Percentiles rank a stretch among this genome's conserved stretches.
These are phyloP conservation scores for Hydrocynus forskahlii DNA, from an alignment of 2,797 vertebrate species.

Conservation along the genomic window DNA sequence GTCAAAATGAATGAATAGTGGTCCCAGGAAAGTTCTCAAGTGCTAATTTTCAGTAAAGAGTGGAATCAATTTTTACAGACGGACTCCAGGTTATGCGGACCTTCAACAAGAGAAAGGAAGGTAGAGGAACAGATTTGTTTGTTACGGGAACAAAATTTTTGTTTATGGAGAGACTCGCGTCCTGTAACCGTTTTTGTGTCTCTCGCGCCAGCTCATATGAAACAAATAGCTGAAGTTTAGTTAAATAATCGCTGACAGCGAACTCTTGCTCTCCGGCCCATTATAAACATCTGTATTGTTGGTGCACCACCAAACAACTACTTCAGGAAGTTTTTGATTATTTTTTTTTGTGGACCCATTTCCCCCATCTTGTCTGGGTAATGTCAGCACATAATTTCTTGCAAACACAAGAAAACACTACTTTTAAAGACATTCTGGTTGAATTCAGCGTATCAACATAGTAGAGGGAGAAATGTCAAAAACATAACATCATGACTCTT, in stretches of 20 bases:
- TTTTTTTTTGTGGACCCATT: not conserved
- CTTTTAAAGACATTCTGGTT: not conserved
- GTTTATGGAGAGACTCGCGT: not conserved
- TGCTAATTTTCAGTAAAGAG: too few relatives aligned
- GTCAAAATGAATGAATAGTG: too few relatives aligned
- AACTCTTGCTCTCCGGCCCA: not conserved
- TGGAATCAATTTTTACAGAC: too few relatives aligned
- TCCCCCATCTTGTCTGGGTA: not conserved
- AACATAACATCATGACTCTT: not conserved
- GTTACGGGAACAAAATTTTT: not conserved
- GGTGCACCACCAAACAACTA: not conserved
- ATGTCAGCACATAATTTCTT: not conserved
- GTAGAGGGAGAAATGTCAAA: not conserved
- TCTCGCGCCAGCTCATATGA: not conserved
- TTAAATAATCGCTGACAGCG: not conserved
- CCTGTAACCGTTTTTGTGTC: not conserved
- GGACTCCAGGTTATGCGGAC: not conserved
- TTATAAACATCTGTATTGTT: not conserved
- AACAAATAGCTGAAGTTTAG: not conserved
- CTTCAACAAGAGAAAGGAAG: not conserved
- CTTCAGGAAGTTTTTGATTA: conserved; percentile 6
- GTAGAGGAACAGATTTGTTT: too few relatives aligned
- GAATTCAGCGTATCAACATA: not conserved
- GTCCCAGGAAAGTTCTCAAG: too few relatives aligned
- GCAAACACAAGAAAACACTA: not conserved